These are phyloP conservation scores for Anguilla rostrata DNA, from an alignment of 2,113 vertebrate species.

Conservation along the genomic window DNA sequence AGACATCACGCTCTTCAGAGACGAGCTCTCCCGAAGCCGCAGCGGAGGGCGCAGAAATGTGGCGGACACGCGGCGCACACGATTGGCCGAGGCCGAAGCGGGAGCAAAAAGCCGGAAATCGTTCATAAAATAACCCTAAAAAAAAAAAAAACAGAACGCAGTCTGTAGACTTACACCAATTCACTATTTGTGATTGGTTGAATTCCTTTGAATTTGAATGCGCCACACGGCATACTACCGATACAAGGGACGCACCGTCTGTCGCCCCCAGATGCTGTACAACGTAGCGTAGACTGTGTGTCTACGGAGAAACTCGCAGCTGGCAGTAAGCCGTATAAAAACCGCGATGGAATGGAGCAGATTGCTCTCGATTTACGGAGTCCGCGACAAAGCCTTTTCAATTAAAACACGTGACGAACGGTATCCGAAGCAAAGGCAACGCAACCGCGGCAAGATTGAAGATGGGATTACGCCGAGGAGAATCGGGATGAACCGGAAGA, in stretches of 20 bases:
- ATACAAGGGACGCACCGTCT: not conserved
- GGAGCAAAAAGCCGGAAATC: too few species aligned
- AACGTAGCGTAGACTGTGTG: not conserved
- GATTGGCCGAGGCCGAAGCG: too few species aligned
- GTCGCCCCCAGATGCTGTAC: not conserved
- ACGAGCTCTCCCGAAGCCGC: too few species aligned
- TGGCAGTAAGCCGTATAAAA: not conserved
- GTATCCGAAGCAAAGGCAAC: slow-evolving; percentile 39
- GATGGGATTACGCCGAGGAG: slow-evolving; percentile 41
- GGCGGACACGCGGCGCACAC: too few species aligned
- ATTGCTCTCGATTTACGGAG: not conserved
- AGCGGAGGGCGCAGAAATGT: too few species aligned
- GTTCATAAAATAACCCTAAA: too few species aligned
- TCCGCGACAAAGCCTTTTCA: slow-evolving; percentile 8
- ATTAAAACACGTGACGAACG: slow-evolving; percentile 8
- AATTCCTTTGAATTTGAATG: too few species aligned
- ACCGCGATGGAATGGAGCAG: not conserved
- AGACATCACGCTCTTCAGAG: too few species aligned
- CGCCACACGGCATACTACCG: not conserved
- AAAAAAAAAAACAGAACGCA: too few species aligned
- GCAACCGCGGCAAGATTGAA: slow-evolving; percentile 29
- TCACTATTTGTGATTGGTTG: too few species aligned
- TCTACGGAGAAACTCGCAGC: not conserved
- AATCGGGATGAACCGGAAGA: slow-evolving; percentile 27
- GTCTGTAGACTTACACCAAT: too few species aligned